These are phyloP conservation scores for Chiroxiphia lanceolata DNA, from an alignment of 2,797 vertebrate genomes.

Conservation along the genomic window DNA sequence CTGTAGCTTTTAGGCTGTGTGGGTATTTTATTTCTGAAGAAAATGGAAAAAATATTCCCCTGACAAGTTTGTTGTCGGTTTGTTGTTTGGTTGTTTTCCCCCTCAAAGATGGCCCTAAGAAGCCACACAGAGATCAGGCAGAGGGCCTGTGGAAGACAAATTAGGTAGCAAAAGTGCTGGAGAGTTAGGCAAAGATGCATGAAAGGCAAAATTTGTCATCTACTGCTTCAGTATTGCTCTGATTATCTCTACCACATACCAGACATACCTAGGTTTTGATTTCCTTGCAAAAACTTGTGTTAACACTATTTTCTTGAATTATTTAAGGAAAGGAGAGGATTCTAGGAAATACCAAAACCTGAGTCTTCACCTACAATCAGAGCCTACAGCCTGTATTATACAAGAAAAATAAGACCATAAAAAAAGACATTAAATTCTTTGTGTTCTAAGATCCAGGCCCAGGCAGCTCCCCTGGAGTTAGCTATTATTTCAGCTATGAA, in stretches of 20 bases:
- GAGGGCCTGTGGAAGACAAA: neutral
- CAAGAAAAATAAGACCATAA: neutral
- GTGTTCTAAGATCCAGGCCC: neutral
- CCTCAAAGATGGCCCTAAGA: neutral
- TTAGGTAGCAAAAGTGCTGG: neutral
- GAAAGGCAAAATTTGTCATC: neutral
- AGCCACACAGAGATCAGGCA: neutral
- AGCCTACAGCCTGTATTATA: neutral
- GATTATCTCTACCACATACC: neutral
- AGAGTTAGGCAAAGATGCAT: neutral
- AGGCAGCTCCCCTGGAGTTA: neutral
- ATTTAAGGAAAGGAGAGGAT: neutral
- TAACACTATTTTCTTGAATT: neutral
- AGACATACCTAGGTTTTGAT: neutral
- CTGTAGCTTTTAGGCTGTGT: neutral
- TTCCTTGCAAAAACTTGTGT: neutral
- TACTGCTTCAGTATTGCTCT: neutral
- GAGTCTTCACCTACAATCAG: neutral
- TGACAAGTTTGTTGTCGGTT: neutral
- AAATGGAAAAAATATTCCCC: neutral
- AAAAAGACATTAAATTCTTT: neutral
- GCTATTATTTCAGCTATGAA: neutral
- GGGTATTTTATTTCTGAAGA: neutral
- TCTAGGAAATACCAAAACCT: neutral
- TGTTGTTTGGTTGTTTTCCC: neutral